Conservation (phyloP, 2,113 vertebrate genomes). For the Hyperopisus bebe region DNA sequence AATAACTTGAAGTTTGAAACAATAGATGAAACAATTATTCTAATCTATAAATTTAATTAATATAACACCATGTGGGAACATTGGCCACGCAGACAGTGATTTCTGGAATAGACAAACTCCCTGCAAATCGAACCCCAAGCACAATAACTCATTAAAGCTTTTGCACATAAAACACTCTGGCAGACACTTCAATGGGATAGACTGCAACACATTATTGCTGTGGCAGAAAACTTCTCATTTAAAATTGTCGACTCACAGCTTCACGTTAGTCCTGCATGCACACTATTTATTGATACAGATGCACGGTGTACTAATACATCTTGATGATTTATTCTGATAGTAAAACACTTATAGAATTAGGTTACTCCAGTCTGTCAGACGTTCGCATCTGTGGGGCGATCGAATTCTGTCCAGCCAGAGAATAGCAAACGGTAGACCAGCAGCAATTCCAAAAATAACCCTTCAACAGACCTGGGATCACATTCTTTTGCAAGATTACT, state of each 20-base stretch:
- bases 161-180: constrained; percentile 37
- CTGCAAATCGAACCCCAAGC: constrained; percentile 50
- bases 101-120: constrained; percentile 46
- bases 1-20: constrained; percentile 52
- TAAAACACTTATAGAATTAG: constrained; percentile 32
- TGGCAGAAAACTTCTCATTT: constrained; percentile 25
- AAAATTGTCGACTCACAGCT: constrained; percentile 22
- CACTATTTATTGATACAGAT: constrained; percentile 32
- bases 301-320: constrained; percentile 25
- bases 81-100: constrained; percentile 43
- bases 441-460: not conserved
- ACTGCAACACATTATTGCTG: constrained; percentile 28
- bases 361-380: not conserved
- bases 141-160: constrained; percentile 43
- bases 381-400: not conserved
- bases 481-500: not conserved
- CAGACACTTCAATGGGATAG: constrained; percentile 27
- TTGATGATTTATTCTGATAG: constrained; percentile 26
- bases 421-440: not conserved
- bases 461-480: not conserved
- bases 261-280: constrained; percentile 22
- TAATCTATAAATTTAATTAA: constrained; percentile 69
- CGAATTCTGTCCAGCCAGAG: not conserved
- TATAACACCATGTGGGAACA: constrained; percentile 59
- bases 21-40: constrained; percentile 61